Conservation (phyloP, 2,113 vertebrate species). For the Sander vitreus region DNA sequence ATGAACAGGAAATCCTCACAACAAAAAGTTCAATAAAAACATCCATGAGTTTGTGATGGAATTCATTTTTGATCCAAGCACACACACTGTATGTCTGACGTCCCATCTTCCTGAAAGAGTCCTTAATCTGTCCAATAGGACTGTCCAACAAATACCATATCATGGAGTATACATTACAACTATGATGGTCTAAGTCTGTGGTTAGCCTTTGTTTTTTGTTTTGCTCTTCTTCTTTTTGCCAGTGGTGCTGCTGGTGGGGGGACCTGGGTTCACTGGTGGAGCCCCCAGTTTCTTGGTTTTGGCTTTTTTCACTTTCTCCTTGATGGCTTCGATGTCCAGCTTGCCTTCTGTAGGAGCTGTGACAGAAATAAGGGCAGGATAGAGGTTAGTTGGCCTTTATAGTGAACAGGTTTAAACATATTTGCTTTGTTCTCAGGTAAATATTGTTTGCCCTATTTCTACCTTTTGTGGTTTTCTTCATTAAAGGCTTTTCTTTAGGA, state of each 20-base stretch:
- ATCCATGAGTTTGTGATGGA: background rate
- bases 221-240: conserved; percentile 88
- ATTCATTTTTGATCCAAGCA: background rate
- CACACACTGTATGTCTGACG: background rate
- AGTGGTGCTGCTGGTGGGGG: conserved; percentile 76
- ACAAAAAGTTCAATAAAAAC: conserved; percentile 7
- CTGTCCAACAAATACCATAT: background rate
- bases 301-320: conserved; percentile 94
- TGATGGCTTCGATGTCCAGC: conserved; percentile 92
- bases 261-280: conserved; percentile 85
- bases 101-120: background rate
- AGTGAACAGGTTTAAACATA: background rate
- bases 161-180: background rate
- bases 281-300: conserved; percentile 96
- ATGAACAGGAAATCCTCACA: background rate
- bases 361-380: background rate
- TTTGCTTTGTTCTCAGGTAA: background rate
- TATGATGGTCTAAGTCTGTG: background rate
- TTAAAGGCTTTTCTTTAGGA: conserved; percentile 91
- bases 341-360: conserved; percentile 88
- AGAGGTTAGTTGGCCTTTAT: background rate
- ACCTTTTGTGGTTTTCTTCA: conserved; percentile 90
- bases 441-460: background rate
- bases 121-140: conserved; percentile 7
- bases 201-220: conserved; percentile 59